These are phyloP conservation scores for Microcebus jonahi DNA, from an alignment of 2,113 vertebrate genomes.

Conservation along the genomic window DNA sequence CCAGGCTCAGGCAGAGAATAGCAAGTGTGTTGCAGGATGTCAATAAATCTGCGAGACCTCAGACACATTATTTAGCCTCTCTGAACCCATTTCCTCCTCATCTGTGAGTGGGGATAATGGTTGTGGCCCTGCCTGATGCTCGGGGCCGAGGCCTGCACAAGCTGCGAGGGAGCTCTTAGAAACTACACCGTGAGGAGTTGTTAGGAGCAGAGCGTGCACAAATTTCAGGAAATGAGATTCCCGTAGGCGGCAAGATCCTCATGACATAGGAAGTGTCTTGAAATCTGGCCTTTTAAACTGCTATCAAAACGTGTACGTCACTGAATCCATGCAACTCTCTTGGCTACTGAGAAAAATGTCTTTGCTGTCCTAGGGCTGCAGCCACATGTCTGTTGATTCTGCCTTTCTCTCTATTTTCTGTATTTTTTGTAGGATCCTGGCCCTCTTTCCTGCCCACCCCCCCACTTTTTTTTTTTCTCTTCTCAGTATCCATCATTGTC, in stretches of 20 bases:
- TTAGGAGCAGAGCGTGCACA: not conserved
- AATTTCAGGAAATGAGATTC: constrained; percentile 54
- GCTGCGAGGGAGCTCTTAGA: not conserved
- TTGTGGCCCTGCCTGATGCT: not conserved
- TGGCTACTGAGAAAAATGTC: not conserved
- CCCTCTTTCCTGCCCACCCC: not conserved
- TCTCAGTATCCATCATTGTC: not conserved
- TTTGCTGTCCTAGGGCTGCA: not conserved
- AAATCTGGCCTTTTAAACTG: not conserved
- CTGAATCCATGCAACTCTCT: not conserved
- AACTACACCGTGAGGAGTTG: not conserved
- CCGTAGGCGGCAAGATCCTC: not conserved
- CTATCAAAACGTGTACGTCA: not conserved
- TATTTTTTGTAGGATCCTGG: not conserved
- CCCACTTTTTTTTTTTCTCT: not conserved
- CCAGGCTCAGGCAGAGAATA: not conserved
- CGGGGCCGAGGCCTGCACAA: not conserved
- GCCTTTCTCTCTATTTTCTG: not conserved
- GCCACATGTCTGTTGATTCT: fast-evolving
- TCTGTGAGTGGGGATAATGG: constrained; percentile 11
- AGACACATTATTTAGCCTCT: not conserved
- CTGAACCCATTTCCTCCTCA: constrained; percentile 8
- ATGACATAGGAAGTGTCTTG: not conserved
- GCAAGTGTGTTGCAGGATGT: constrained; percentile 21
- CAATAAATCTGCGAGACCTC: constrained; percentile 43